Conservation (phyloP, 2,888 invertebrate genomes). For the Ectemnius lituratus region DNA sequence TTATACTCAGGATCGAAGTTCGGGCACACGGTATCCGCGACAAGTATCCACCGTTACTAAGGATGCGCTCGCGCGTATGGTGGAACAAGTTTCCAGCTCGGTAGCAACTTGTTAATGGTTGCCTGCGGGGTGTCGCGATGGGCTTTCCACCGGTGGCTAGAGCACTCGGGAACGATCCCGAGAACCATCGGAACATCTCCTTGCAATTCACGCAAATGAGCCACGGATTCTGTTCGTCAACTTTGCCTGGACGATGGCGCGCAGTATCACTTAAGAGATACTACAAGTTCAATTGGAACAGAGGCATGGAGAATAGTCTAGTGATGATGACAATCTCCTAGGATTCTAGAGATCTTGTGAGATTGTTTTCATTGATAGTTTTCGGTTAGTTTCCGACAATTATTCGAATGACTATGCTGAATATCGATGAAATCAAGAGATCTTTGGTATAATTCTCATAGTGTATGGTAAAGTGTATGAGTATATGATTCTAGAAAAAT, state of each 20-base stretch:
- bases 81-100: constrained; percentile 44
- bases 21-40: constrained; percentile 21
- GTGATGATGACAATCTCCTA: too few species aligned
- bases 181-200: constrained; percentile 28
- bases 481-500: too few species aligned
- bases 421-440: too few species aligned
- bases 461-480: too few species aligned
- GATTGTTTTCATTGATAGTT: too few species aligned
- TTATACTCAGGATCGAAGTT: constrained; percentile 13
- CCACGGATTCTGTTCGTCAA: constrained; percentile 58
- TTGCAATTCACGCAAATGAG: constrained; percentile 65
- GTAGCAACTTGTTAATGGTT: constrained; percentile 49
- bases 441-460: too few species aligned
- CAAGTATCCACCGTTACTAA: constrained; percentile 26
- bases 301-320: too few species aligned
- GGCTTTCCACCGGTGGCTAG: constrained; percentile 11
- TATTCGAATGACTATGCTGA: too few species aligned
- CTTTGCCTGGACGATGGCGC: constrained; percentile 51
- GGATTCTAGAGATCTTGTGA: too few species aligned
- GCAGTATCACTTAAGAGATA: too few species aligned
- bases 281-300: too few species aligned
- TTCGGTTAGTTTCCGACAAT: too few species aligned
- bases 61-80: constrained; percentile 16
- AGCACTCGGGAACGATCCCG: constrained; percentile 33
- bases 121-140: constrained; percentile 38